Evolutionary conservation across 2,797 vertebrate genomes (phyloP), one percentile per base, ranked within the genome.

Genomic region (Acanthornis magna): DNA sequence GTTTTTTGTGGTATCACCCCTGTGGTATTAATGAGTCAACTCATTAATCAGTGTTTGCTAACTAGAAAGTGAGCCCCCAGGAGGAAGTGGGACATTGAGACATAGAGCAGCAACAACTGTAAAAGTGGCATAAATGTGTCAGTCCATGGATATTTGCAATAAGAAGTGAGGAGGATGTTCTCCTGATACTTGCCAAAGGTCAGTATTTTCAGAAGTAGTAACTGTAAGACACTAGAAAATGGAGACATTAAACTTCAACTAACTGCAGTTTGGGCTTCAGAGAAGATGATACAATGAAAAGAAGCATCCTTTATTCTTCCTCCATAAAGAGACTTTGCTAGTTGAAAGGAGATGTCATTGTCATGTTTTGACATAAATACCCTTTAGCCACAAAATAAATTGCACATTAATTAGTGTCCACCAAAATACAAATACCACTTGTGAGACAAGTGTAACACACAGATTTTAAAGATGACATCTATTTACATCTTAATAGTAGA

Each of bases 131-230:
- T 10, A 25, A 43, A n/a, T n/a, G 10, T 16, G 40, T 42, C 40
- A 42, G 15, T 42, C 40, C 15, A 42, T 16, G 40, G 15, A 42
- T 42, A 42, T 16, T 42, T 5, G 5, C 42, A 86, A 29, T 15
- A 86, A 34, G 63, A 82, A 80, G 7, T 26, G 45, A 80, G 43
- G 4, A 32, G 25, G 67, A 8, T 3, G 3, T 66, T 93, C 27
- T 78, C 27, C 32, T 70, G 50, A n/a, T 34, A 83, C 10, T 32
- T 0, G 0, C 50, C 23, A 21, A 21, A 77, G 11, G 26, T 40
- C 80, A 68, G 20, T 38, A 42, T 78, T 84, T 81, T 75, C 57
- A 79, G 63, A 65, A 51, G 6, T 7, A 9, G 9, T 38, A 38
- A 38, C 38, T 38, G 38, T 38, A 91, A 92, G 47, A 27, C 62